Evolutionary conservation across 2,113 vertebrate species (phyloP).

Genomic region (Acinonyx jubatus): DNA sequence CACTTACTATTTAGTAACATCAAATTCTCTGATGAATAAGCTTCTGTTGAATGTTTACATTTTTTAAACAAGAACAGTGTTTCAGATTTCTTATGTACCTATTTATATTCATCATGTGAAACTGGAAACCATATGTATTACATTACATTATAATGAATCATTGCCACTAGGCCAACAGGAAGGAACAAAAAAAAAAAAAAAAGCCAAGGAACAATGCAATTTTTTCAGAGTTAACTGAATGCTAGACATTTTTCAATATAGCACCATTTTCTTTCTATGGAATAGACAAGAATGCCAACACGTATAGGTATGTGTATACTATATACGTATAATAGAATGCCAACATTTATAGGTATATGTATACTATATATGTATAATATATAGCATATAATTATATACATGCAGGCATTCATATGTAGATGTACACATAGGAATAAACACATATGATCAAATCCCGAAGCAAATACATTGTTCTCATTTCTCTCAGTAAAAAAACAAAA

Average conservation of each 20-base stretch:
- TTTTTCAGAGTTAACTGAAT: not conserved
- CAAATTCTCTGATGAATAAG: slow-evolving; percentile 47
- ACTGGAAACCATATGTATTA: not conserved
- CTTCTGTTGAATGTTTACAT: slow-evolving; percentile 12
- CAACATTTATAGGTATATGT: not conserved
- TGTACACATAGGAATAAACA: not conserved
- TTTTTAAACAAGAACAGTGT: slow-evolving; percentile 32
- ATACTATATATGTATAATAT: not conserved
- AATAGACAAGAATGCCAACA: not conserved
- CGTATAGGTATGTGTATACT: not conserved
- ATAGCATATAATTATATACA: not conserved
- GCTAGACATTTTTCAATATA: slow-evolving; percentile 1
- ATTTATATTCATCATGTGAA: slow-evolving; percentile 8
- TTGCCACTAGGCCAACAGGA: not conserved
- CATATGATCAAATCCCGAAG: not conserved
- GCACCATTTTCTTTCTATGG: slow-evolving; percentile 6
- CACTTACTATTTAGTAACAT: slow-evolving; percentile 23
- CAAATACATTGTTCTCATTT: not conserved
- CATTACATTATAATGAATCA: slow-evolving; percentile 53
- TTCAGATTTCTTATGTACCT: not conserved
- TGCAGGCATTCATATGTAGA: not conserved
- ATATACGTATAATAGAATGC: not conserved
- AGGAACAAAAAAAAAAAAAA: slow-evolving; percentile 42
- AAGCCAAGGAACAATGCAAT: not conserved
- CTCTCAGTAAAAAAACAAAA: not conserved